phyloP scores from a whole-genome alignment of 1,140 invertebrate genomes.

The Calosoma granatense region DNA sequence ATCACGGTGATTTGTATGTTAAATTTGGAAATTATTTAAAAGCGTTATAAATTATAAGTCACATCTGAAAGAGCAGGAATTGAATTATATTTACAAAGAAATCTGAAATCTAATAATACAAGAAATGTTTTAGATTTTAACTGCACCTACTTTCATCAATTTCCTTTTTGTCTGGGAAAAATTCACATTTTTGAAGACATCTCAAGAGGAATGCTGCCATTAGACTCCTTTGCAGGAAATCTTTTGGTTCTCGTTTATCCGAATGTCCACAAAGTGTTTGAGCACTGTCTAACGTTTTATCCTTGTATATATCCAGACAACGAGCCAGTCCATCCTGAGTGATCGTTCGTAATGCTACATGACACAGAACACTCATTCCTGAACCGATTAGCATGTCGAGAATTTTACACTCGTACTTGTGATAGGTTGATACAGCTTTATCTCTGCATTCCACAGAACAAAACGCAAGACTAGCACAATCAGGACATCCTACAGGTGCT shows the following conservation, averaged over 20 bases:
- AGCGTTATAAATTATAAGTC: no score
- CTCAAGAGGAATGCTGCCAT: constrained; percentile 70
- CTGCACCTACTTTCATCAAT: constrained; percentile 18
- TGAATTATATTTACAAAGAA: no score
- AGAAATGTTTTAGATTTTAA: not conserved
- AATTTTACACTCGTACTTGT: constrained; percentile 72
- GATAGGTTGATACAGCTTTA: constrained; percentile 55
- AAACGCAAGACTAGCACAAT: constrained; percentile 66
- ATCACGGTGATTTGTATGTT: no score
- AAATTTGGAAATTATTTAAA: no score
- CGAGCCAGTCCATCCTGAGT: constrained; percentile 48
- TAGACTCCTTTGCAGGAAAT: constrained; percentile 64
- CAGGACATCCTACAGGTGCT: constrained; percentile 59
- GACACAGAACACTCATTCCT: constrained; percentile 69
- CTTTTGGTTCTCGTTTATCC: constrained; percentile 48
- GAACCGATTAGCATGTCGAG: constrained; percentile 64
- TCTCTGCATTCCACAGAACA: constrained; percentile 61
- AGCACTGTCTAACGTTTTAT: constrained; percentile 38
- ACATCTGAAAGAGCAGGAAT: no score
- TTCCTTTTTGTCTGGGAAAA: constrained; percentile 39
- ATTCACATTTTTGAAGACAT: constrained; percentile 51
- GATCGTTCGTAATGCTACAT: constrained; percentile 63
- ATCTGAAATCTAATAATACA: no score
- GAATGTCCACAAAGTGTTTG: constrained; percentile 61
- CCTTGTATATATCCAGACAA: constrained; percentile 41